Evolutionary conservation across 2,113 vertebrate genomes (phyloP).

Genomic region (Chrysochloris asiatica): DNA sequence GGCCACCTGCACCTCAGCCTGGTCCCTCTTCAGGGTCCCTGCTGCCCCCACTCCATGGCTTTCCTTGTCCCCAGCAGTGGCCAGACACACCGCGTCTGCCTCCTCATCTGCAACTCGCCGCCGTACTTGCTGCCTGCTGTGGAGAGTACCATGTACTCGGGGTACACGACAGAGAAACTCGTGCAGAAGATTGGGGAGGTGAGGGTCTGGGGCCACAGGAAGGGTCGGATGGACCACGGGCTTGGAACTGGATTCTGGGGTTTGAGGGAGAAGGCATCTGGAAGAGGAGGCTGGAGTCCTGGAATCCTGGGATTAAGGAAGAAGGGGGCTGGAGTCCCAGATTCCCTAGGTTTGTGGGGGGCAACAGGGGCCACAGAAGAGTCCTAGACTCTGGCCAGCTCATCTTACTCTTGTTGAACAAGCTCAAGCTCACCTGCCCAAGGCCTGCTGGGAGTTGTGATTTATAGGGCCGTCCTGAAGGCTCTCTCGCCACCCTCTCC

Average conservation of each 20-base stretch:
- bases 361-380: too few species aligned
- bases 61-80: conserved; percentile 82
- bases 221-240: too few species aligned
- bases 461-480: accelerated
- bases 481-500: neutral
- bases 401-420: too few species aligned
- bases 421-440: too few species aligned
- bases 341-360: too few species aligned
- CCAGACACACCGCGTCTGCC: conserved; percentile 94
- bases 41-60: neutral
- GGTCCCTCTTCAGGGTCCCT: neutral
- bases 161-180: conserved; percentile 91
- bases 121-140: conserved; percentile 94
- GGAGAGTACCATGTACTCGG: conserved; percentile 94
- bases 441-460: neutral
- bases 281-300: too few species aligned
- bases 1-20: neutral
- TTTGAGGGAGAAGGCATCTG: too few species aligned
- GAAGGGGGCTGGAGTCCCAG: neutral
- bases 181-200: conserved; percentile 95
- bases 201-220: too few species aligned
- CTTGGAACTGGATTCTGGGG: too few species aligned
- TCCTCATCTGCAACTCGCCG: conserved; percentile 94
- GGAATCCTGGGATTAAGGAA: neutral
- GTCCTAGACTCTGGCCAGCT: too few species aligned